These are phyloP conservation scores for Onychostruthus taczanowskii DNA, from an alignment of 2,113 vertebrate species.

Conservation along the genomic window DNA sequence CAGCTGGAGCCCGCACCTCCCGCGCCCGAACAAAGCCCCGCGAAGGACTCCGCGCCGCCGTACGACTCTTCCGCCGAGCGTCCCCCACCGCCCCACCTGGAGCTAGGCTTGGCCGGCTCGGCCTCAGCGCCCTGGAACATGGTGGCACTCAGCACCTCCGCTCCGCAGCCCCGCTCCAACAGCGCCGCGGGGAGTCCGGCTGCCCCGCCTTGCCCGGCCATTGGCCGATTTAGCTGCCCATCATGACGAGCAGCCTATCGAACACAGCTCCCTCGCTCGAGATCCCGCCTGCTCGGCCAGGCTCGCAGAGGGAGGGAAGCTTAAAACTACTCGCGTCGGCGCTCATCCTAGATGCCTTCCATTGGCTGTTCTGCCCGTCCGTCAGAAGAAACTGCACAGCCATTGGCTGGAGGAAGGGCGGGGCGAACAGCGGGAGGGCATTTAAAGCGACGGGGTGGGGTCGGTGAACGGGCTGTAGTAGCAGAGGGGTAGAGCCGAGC, in stretches of 20 bases:
- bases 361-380: background rate
- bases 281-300: background rate
- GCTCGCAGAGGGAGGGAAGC: background rate
- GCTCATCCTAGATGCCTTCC: accelerated
- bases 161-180: background rate
- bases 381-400: accelerated
- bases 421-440: accelerated
- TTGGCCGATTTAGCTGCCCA: background rate
- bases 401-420: background rate
- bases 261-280: accelerated
- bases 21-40: background rate
- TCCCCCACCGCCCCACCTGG: slow-evolving; percentile 70
- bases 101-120: slow-evolving; percentile 72
- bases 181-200: background rate
- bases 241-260: background rate
- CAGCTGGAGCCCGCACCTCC: background rate
- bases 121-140: slow-evolving; percentile 82
- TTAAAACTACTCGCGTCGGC: background rate
- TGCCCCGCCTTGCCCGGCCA: background rate
- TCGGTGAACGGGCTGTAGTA: accelerated
- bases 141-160: background rate
- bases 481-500: accelerated
- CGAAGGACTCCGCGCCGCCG: background rate
- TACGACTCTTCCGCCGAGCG: background rate
- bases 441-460: background rate